Evolutionary conservation across 2,113 vertebrate species (phyloP).

Genomic region (Vidua chalybeata): DNA sequence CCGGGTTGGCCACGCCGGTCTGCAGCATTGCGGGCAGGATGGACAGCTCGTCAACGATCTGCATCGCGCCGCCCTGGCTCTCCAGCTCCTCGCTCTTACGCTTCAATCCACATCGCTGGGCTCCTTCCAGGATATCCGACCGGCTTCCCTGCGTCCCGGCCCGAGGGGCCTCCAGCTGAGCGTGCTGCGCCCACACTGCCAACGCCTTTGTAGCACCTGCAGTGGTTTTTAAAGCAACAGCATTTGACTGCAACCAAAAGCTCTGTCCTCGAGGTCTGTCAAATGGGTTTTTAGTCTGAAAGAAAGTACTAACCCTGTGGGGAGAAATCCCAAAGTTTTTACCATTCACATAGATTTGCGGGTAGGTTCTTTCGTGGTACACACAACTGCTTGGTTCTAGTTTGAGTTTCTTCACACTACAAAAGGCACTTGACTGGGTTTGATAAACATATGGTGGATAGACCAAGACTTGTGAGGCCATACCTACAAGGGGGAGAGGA

Average conservation of each 20-base stretch:
- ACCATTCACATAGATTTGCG: constrained; percentile 91
- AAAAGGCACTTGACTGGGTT: constrained; percentile 99
- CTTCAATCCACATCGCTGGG: constrained; percentile 97
- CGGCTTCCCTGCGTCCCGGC: constrained; percentile 73
- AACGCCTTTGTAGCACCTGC: constrained; percentile 83
- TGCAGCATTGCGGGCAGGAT: constrained; percentile 98
- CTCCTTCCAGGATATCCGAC: constrained; percentile 82
- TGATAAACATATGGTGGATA: constrained; percentile 99
- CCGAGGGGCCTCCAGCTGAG: constrained; percentile 64
- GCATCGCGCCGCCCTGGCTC: constrained; percentile 88
- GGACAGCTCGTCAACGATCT: constrained; percentile 97
- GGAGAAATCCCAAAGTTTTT: constrained; percentile 89
- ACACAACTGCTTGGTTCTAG: constrained; percentile 95
- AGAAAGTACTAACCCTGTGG: constrained; percentile 82
- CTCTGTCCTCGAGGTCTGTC: constrained; percentile 82
- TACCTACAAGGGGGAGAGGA: constrained; percentile 81
- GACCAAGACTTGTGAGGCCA: constrained; percentile 99
- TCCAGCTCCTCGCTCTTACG: constrained; percentile 97
- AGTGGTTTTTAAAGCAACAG: constrained; percentile 84
- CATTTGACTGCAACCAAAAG: constrained; percentile 84
- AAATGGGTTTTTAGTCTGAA: constrained; percentile 86
- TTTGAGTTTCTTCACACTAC: constrained; percentile 99
- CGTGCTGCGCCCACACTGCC: constrained; percentile 70
- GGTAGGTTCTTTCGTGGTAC: constrained; percentile 93
- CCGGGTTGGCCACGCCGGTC: constrained; percentile 86